Evolutionary conservation across 2,797 vertebrate genomes (phyloP), one percentile per base, ranked within the genome.

Genomic region (Lutra lutra): DNA sequence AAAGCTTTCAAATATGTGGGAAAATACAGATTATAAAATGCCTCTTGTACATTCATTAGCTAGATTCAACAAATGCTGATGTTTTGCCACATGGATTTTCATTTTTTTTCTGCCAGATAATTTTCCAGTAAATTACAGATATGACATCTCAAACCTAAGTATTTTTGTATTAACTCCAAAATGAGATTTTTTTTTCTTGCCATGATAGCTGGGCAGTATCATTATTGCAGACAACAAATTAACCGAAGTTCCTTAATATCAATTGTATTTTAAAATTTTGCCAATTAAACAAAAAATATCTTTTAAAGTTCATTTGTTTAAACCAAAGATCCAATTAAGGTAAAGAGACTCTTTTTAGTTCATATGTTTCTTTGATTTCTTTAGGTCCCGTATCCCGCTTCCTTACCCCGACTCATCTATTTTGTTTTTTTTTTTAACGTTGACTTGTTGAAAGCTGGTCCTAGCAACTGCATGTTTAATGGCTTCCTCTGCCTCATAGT

Each of bases 161-260:
- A 80, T 58, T 87, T 87, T 72, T 54, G 29, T 86, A 64, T 51
- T 68, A 80, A 70, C 4, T 29, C 23, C 82, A 86, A 88, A 95
- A 68, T 86, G 5, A 85, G 15, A 72, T 17, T 43, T 17, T 51
- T 51, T 25, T 60, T 10, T 86, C n/a, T n/a, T 56, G 60, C 10
- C n/a, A 38, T 60, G 84, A 40, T 1, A 23, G 58, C 17, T 7
- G 72, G 23, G 68, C 7, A 75, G 12, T 85, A 35, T 96, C 15
- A 86, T 77, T 51, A 72, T 11, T 82, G 1, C 27, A 58, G 18
- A 15, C 4, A 56, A 23, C 13, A 23, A 77, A 38, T 93, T 32
- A 77, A 25, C 32, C 27, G 56, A 32, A 58, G 0, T 64, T 46
- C 12, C 54, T 77, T 93, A 38, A 40, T 86, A 70, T 25, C 27